phyloP scores from a whole-genome alignment of 2,797 vertebrate species.

The Manis crassicaudata region DNA sequence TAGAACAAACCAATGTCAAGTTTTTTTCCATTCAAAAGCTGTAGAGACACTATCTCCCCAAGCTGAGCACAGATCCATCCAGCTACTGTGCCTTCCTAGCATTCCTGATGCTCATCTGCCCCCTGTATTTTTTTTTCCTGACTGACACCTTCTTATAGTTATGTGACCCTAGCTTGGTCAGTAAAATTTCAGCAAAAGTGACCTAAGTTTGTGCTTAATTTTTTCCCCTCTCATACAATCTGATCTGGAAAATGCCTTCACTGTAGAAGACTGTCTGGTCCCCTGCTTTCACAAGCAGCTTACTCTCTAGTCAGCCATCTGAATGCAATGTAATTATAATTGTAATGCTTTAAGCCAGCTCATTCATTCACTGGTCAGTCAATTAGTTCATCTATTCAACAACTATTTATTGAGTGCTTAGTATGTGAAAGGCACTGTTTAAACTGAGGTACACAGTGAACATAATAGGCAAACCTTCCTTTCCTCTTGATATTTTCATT shows the following conservation, averaged over 20 bases:
- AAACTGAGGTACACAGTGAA: neutral
- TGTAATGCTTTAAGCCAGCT: neutral
- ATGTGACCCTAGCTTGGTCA: neutral
- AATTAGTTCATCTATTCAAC: neutral
- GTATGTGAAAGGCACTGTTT: neutral
- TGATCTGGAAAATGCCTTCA: neutral
- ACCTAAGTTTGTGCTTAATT: neutral
- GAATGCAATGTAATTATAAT: neutral
- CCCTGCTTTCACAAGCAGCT: neutral
- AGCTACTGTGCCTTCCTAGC: neutral
- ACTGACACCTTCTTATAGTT: neutral
- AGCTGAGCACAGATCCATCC: neutral
- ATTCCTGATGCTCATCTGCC: neutral
- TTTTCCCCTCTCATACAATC: neutral
- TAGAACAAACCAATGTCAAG: slow-evolving; percentile 77
- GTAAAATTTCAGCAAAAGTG: neutral
- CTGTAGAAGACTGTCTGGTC: neutral
- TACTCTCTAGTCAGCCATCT: neutral
- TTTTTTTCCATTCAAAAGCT: slow-evolving; percentile 53
- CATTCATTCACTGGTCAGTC: neutral
- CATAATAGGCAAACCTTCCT: neutral
- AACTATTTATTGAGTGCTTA: neutral
- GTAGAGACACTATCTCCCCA: neutral
- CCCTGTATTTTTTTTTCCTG: neutral
- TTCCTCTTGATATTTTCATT: neutral